Percentiles rank a stretch among this genome's conserved stretches.
These are phyloP conservation scores for Meloidogyne hapla DNA, from an alignment of 1,140 invertebrate species.

Conservation along the genomic window DNA sequence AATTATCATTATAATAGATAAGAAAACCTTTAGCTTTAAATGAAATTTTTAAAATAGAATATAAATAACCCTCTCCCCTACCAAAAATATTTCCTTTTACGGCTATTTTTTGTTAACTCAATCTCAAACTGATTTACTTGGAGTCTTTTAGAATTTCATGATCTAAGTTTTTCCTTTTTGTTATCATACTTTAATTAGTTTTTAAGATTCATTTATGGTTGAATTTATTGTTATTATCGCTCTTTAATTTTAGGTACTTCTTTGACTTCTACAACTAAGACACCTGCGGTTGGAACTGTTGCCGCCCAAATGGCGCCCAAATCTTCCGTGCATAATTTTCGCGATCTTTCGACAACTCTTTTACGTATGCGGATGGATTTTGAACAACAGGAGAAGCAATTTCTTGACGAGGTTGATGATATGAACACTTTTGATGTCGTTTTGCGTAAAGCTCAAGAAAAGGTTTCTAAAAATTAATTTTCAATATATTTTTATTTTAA, in stretches of 20 bases:
- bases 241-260: neutral
- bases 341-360: slow-evolving; percentile 31
- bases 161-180: neutral
- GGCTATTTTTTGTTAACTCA: no score
- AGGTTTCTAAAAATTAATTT: slow-evolving; percentile 23
- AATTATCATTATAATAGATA: no score
- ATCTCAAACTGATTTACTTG: no score
- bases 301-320: slow-evolving; percentile 17
- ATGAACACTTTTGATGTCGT: slow-evolving; percentile 37
- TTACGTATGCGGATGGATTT: slow-evolving; percentile 32
- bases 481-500: no score
- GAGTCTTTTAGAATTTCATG: no score
- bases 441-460: slow-evolving; percentile 38
- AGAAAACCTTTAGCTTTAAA: no score
- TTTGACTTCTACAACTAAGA: neutral
- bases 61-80: no score
- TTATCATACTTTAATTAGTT: neutral
- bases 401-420: slow-evolving; percentile 42
- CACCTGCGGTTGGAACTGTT: neutral
- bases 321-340: slow-evolving; percentile 31
- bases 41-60: no score
- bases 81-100: no score
- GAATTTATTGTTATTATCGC: neutral
- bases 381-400: slow-evolving; percentile 36
- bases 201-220: neutral